Conservation (phyloP, 2,888 invertebrate genomes). For the Aleiodes alternator region DNA sequence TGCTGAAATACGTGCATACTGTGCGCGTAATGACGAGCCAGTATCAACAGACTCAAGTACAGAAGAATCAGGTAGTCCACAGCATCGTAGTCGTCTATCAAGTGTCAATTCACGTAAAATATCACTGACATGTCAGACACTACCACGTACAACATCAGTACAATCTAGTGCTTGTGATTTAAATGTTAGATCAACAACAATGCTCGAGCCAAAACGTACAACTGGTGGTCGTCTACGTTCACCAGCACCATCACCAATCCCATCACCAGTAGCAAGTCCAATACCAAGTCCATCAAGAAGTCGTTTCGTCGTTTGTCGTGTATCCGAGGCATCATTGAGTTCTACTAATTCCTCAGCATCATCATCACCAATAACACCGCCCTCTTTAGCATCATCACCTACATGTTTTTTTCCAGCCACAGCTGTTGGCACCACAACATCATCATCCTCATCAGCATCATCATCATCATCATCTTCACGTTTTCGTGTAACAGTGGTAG, state of each 20-base stretch:
- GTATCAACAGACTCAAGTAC: conserved; percentile 63
- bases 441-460: conserved; percentile 68
- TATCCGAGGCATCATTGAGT: conserved; percentile 74
- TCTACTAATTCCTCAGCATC: conserved; percentile 72
- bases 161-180: conserved; percentile 47
- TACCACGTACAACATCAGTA: conserved; percentile 67
- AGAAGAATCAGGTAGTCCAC: conserved; percentile 66
- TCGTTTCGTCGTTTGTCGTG: conserved; percentile 76
- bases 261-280: conserved; percentile 83
- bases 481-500: conserved; percentile 73
- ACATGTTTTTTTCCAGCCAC: conserved; percentile 77
- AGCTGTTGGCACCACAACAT: conserved; percentile 67
- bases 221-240: conserved; percentile 80
- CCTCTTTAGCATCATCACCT: conserved; percentile 74
- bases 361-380: conserved; percentile 73
- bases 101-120: conserved; percentile 80
- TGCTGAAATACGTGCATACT: conserved; percentile 79
- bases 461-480: conserved; percentile 72
- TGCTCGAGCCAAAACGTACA: conserved; percentile 72
- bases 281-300: conserved; percentile 78
- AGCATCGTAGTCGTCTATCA: conserved; percentile 68
- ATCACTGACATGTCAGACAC: conserved; percentile 83
- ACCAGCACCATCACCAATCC: conserved; percentile 81
- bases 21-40: conserved; percentile 77
- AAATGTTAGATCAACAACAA: conserved; percentile 61